Evolutionary conservation across 2,888 invertebrate species (phyloP).

Genomic region (Apantesis nais): DNA sequence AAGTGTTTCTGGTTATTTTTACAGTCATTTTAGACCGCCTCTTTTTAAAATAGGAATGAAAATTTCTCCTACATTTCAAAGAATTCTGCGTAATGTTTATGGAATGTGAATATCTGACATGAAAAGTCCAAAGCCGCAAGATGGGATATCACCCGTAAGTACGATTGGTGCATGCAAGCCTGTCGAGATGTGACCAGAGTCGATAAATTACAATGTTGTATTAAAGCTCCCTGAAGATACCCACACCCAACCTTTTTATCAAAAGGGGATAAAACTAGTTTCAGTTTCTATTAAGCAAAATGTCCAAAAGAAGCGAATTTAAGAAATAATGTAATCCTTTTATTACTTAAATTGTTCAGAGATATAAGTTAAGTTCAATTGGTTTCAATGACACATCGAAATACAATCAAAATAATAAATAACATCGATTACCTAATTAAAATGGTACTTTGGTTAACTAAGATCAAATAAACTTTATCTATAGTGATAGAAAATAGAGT

Average conservation of each 20-base stretch:
- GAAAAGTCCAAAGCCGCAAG: constrained; percentile 13
- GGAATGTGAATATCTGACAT: constrained; percentile 16
- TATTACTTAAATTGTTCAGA: neutral
- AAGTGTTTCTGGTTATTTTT: too few relatives aligned
- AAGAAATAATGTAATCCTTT: neutral
- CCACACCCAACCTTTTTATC: constrained; percentile 59
- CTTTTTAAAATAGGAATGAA: neutral
- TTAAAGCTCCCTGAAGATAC: constrained; percentile 60
- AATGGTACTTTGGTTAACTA: neutral
- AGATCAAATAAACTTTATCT: neutral
- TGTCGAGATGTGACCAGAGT: constrained; percentile 42
- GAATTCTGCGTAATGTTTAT: constrained; percentile 18
- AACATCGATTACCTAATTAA: neutral
- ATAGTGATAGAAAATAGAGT: neutral
- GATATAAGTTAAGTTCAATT: neutral
- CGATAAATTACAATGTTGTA: constrained; percentile 50
- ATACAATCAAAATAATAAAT: neutral
- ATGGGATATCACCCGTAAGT: constrained; percentile 30
- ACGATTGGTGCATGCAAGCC: constrained; percentile 40
- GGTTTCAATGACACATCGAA: neutral
- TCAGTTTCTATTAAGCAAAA: constrained; percentile 57
- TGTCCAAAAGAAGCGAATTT: constrained; percentile 16
- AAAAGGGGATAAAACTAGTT: constrained; percentile 59
- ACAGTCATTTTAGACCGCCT: too few relatives aligned
- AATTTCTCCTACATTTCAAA: neutral